Evolutionary conservation across 2,113 vertebrate genomes (phyloP), one percentile per base, ranked within the genome.

Genomic region (Hippocampus zosterae): DNA sequence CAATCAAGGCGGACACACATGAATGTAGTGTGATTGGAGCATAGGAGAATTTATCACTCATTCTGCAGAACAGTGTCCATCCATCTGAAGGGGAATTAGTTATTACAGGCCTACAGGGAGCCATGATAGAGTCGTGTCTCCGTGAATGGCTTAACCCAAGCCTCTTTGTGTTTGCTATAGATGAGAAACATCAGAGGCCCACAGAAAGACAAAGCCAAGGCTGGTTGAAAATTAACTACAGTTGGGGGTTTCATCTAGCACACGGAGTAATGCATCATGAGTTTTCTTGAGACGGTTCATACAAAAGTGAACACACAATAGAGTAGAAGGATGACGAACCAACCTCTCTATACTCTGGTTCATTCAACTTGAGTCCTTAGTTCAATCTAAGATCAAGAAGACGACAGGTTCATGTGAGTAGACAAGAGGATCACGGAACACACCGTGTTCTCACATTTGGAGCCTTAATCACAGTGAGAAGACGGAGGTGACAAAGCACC

Each of bases 71-170:
- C 64, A 68, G 62, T 75, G 77, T 73, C 80, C 72, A 78, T 83
- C 75, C 80, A 82, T 83, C 74, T 82, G 78, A 84, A 78, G 75
- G 83, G 65, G 79, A 87, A 85, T 89, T 82, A 80, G 81, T 91
- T 92, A 81, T 90, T 81, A 81, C 65, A 71, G 70, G 82, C 64
- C 88, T 83, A 77, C 81, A 89, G 84, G 76, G 85, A 85, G 79
- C 85, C 80, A 90, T 91, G 88, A 80, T 66, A 53, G 62, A 76
- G 78, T 76, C 83, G 87, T 90, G 82, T 89, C 88, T 90, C 76
- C 69, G 76, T 80, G 80, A 81, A 80, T 76, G 65, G 80, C 85
- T 84, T 79, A 81, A 72, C 73, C 78, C 84, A 82, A 83, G 79
- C 82, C 75, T 71, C 83, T 85, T 91, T 88, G 75, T 88, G 77